Conservation (phyloP, 2,888 invertebrate species). For the Sphaerophoria taeniata region DNA sequence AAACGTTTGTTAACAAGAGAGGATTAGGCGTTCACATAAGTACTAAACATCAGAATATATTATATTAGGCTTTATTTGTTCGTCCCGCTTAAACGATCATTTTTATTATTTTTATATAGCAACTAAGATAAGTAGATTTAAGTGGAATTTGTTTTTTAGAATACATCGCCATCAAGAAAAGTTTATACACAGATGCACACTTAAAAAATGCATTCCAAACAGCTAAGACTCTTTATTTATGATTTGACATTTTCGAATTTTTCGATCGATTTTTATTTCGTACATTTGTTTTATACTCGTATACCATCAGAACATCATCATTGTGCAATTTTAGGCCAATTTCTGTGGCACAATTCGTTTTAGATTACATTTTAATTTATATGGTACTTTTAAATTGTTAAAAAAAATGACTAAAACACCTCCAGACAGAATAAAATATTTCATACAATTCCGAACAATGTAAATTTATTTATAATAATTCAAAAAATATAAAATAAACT, state of each 20-base stretch:
- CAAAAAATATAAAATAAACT: conserved; percentile 8
- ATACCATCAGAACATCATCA: background rate
- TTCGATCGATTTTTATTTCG: background rate
- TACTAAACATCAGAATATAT: conserved; percentile 44
- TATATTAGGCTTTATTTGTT: conserved; percentile 19
- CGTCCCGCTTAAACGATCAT: background rate
- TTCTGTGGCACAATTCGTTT: conserved; percentile 28
- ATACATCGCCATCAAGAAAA: conserved; percentile 8
- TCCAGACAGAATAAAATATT: background rate
- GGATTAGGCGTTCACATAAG: conserved; percentile 51
- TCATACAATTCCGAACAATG: conserved; percentile 20
- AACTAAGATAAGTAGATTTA: conserved; percentile 35
- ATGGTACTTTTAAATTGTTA: background rate
- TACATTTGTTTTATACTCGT: conserved; percentile 8
- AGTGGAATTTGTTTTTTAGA: conserved; percentile 29
- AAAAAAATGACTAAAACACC: background rate
- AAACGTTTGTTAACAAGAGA: conserved; percentile 55
- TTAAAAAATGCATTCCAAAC: conserved; percentile 53
- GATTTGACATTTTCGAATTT: conserved; percentile 20
- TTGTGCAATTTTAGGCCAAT: conserved; percentile 38
- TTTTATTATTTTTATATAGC: conserved; percentile 32
- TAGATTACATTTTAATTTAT: conserved; percentile 14
- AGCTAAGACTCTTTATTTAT: conserved; percentile 32
- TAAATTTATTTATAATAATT: conserved; percentile 13
- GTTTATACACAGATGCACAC: background rate